Percentiles rank a stretch among this genome's conserved stretches.
Conservation (phyloP, 2,113 vertebrate genomes). For the Elephantulus edwardii region DNA sequence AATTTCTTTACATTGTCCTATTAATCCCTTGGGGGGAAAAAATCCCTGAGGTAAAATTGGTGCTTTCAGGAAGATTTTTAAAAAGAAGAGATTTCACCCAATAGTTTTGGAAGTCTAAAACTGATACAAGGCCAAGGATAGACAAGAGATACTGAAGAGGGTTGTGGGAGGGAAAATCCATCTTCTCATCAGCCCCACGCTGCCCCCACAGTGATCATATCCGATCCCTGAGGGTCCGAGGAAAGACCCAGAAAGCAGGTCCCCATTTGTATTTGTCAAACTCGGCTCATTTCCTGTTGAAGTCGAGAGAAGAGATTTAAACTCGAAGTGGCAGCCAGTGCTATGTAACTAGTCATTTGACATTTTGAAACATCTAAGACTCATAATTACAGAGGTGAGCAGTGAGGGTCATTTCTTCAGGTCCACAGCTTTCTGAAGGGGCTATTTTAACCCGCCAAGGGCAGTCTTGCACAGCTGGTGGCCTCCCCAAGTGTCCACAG, state of each 20-base stretch:
- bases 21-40: slow-evolving; percentile 29
- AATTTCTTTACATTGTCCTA: slow-evolving; percentile 7
- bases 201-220: not conserved
- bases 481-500: not conserved
- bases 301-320: slow-evolving; percentile 53
- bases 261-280: slow-evolving; percentile 64
- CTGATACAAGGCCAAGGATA: not conserved
- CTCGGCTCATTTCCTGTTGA: slow-evolving; percentile 4
- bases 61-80: slow-evolving; percentile 51
- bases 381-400: rapidly evolving
- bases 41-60: slow-evolving; percentile 5
- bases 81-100: slow-evolving; percentile 40
- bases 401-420: not conserved
- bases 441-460: not conserved
- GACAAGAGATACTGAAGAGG: not conserved
- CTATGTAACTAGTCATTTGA: slow-evolving; percentile 20
- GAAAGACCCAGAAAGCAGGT: slow-evolving; percentile 29
- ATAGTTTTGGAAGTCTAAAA: not conserved
- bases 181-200: not conserved
- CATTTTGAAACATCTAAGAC: slow-evolving; percentile 36
- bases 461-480: not conserved
- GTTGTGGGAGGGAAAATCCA: not conserved
- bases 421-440: not conserved
- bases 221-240: not conserved
- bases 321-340: not conserved